phyloP scores from a whole-genome alignment of 2,797 vertebrate species.

The Steatocranus sp. region DNA sequence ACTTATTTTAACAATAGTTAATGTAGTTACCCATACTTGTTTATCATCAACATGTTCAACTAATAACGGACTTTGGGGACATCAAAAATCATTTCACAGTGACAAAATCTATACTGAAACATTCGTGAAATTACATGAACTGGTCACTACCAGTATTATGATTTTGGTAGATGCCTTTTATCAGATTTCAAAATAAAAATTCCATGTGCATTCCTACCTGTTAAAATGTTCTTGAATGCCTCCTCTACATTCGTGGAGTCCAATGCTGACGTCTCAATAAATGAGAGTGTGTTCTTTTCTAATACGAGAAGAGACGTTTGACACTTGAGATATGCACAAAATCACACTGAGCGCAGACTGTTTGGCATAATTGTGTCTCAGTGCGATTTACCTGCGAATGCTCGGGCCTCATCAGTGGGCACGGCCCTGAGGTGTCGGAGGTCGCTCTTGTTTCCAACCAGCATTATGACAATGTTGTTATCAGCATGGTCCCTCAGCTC shows the following conservation, averaged over 20 bases:
- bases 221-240: conserved; percentile 96
- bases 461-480: conserved; percentile 97
- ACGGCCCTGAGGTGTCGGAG: conserved; percentile 91
- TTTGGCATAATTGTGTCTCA: accelerated
- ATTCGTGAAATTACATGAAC: not conserved
- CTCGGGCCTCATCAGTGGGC: conserved; percentile 91
- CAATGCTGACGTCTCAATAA: conserved; percentile 95
- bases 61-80: accelerated
- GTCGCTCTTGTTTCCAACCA: conserved; percentile 97
- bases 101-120: not conserved
- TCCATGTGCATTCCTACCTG: conserved; percentile 74
- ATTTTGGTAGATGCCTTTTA: not conserved
- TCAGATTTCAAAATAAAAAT: not conserved
- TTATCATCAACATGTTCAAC: not conserved
- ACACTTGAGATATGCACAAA: not conserved
- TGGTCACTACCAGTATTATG: not conserved
- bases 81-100: not conserved
- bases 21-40: not conserved
- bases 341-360: not conserved
- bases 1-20: not conserved
- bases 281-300: conserved; percentile 98
- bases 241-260: conserved; percentile 98
- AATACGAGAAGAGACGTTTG: conserved; percentile 18
- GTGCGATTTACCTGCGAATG: conserved; percentile 82
- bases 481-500: conserved; percentile 93